Percentiles rank a stretch among this genome's conserved stretches.
These are phyloP conservation scores for Falco naumanni DNA, from an alignment of 2,797 vertebrate genomes.

Conservation along the genomic window DNA sequence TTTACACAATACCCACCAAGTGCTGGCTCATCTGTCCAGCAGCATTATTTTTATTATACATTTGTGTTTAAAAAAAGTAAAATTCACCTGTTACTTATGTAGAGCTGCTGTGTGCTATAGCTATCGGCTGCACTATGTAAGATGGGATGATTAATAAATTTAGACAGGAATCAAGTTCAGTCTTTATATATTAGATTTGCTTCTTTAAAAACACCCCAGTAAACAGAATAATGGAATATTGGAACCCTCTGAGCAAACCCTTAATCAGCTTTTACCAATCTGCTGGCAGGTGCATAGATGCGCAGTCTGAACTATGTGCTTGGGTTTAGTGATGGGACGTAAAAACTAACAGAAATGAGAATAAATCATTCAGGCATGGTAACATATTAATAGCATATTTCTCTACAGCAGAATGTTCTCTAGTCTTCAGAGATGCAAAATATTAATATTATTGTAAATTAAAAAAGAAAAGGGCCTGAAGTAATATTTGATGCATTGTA, in stretches of 20 bases:
- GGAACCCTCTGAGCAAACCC: neutral
- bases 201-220: neutral
- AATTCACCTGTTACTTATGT: neutral
- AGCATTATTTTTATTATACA: neutral
- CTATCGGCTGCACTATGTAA: neutral
- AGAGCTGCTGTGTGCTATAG: neutral
- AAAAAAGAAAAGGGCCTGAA: neutral
- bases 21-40: neutral
- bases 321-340: constrained; percentile 43
- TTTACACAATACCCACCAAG: neutral
- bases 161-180: neutral
- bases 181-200: neutral
- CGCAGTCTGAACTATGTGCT: constrained; percentile 34
- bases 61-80: neutral
- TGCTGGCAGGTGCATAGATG: constrained; percentile 4
- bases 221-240: constrained; percentile 5
- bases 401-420: neutral
- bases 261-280: neutral
- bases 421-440: neutral
- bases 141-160: neutral
- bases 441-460: neutral
- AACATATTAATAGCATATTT: neutral
- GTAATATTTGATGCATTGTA: neutral
- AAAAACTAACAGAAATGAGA: constrained; percentile 60
- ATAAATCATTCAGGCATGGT: neutral